phyloP scores from a whole-genome alignment of 2,888 invertebrate genomes.

The Drosophila falleni region DNA sequence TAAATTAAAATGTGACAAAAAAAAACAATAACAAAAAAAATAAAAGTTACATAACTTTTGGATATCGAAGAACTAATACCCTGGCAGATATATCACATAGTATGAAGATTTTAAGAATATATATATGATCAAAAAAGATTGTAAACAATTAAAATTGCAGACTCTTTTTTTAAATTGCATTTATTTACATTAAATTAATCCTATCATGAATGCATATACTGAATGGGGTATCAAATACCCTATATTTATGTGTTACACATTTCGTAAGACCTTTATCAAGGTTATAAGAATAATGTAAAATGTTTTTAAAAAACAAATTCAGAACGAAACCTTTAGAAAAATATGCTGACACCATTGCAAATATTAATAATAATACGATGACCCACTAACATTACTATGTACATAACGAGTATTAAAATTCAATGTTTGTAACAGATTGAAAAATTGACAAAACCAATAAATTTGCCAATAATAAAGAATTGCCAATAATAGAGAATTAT shows the following conservation, averaged over 20 bases:
- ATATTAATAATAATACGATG: constrained; percentile 46
- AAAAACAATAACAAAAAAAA: constrained; percentile 18
- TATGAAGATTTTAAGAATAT: too few species aligned
- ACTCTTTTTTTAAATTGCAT: background rate
- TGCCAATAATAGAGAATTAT: background rate
- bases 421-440: background rate
- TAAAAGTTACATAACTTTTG: background rate
- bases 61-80: background rate
- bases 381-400: background rate
- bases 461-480: background rate
- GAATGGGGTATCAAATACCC: background rate
- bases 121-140: background rate
- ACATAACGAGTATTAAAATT: constrained; percentile 1
- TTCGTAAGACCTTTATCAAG: constrained; percentile 4
- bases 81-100: background rate
- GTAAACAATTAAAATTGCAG: background rate
- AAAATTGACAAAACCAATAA: background rate
- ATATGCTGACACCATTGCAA: constrained; percentile 67
- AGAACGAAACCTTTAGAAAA: constrained; percentile 25
- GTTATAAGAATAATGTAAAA: background rate
- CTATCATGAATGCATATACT: too few species aligned
- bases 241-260: background rate
- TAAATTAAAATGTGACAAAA: constrained; percentile 60
- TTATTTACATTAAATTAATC: too few species aligned
- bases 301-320: background rate